phyloP scores from a whole-genome alignment of 2,888 invertebrate species.

The Chorisops tibialis region DNA sequence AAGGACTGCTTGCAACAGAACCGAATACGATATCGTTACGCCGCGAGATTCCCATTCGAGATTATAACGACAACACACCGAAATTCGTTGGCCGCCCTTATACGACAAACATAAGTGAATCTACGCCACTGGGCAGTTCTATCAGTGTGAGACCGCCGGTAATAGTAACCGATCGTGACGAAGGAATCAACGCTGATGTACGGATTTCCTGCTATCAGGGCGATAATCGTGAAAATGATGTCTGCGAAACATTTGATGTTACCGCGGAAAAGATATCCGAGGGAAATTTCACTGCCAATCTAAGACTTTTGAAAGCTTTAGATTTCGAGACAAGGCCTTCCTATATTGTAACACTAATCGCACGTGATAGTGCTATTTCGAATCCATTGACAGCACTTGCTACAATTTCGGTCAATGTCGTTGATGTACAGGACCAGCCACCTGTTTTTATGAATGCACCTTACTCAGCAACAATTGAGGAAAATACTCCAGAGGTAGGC shows the following conservation, averaged over 20 bases:
- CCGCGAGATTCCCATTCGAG: conserved; percentile 71
- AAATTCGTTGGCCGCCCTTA: conserved; percentile 72
- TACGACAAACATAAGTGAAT: conserved; percentile 67
- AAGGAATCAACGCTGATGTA: conserved; percentile 69
- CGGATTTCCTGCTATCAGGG: conserved; percentile 62
- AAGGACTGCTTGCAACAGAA: conserved; percentile 65
- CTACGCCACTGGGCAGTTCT: conserved; percentile 61
- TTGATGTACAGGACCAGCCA: conserved; percentile 80
- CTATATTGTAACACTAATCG: conserved; percentile 66
- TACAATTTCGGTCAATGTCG: conserved; percentile 69
- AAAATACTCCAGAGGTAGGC: conserved; percentile 64
- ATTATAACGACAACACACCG: conserved; percentile 79
- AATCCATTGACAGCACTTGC: conserved; percentile 65
- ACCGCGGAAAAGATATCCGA: conserved; percentile 62
- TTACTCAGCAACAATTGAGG: conserved; percentile 71
- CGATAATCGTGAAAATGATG: conserved; percentile 60
- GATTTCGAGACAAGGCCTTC: conserved; percentile 77
- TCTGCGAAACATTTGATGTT: conserved; percentile 67
- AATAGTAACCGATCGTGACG: conserved; percentile 68
- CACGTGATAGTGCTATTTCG: conserved; percentile 61
- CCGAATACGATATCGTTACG: conserved; percentile 76
- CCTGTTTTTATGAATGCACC: conserved; percentile 78
- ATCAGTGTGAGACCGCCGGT: conserved; percentile 60
- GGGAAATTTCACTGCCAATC: conserved; percentile 67
- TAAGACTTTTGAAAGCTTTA: conserved; percentile 63